A percentile compares a stretch with the other conserved stretches of the same genome.
phyloP scores from a whole-genome alignment of 2,888 invertebrate species.

The Portevinia maculata region DNA sequence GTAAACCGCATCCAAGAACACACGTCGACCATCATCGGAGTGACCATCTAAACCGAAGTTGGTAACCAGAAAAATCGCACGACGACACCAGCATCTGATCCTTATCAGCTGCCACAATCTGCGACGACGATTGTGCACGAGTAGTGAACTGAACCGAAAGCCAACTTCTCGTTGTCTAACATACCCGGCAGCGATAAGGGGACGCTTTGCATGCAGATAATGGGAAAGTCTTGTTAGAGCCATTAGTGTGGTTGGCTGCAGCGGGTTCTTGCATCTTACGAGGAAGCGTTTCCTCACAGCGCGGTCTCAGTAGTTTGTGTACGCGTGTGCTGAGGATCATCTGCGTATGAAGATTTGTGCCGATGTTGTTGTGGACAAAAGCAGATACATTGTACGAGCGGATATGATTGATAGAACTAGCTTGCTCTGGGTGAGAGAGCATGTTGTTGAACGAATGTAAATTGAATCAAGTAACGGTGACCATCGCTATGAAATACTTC shows the following conservation, averaged over 20 bases:
- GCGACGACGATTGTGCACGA: conserved; percentile 43
- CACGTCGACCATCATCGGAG: conserved; percentile 8
- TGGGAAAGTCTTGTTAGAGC: conserved; percentile 72
- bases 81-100: conserved; percentile 41
- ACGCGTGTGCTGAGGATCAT: neutral
- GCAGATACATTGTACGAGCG: conserved; percentile 30
- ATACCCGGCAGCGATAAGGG: conserved; percentile 73
- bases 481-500: neutral
- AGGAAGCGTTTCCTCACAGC: conserved; percentile 13
- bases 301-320: neutral
- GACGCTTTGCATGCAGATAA: conserved; percentile 71
- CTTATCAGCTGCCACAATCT: conserved; percentile 64
- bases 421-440: conserved; percentile 20
- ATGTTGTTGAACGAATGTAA: conserved; percentile 24
- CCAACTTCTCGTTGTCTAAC: conserved; percentile 71
- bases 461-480: conserved; percentile 65
- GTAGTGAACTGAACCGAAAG: conserved; percentile 5
- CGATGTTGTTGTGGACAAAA: conserved; percentile 62
- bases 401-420: conserved; percentile 57
- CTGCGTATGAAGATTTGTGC: neutral
- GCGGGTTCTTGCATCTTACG: conserved; percentile 41
- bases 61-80: conserved; percentile 33
- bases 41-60: conserved; percentile 28
- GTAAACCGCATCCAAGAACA: neutral
- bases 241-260: conserved; percentile 65